Evolutionary conservation across 2,888 invertebrate genomes (phyloP).

Genomic region (Lepidochrysops patricia): DNA sequence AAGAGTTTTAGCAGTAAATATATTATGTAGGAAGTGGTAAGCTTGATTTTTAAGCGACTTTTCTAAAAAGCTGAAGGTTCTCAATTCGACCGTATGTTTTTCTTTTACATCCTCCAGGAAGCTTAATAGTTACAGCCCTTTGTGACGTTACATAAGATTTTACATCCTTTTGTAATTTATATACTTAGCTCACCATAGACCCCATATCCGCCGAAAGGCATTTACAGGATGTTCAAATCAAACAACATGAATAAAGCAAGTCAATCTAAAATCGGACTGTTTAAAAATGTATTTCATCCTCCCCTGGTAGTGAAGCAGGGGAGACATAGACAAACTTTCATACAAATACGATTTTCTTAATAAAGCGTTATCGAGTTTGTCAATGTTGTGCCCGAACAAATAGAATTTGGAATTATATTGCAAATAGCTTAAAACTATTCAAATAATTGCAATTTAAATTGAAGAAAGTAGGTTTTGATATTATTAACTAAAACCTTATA

Average conservation of each 20-base stretch:
- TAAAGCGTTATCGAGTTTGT: conserved; percentile 59
- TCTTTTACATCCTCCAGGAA: too few species aligned
- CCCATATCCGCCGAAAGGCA: background rate
- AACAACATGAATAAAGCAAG: background rate
- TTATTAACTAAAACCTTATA: too few species aligned
- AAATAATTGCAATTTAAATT: background rate
- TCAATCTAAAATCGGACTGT: background rate
- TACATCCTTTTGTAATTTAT: too few species aligned
- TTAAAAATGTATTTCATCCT: conserved; percentile 21
- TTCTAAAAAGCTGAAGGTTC: too few species aligned
- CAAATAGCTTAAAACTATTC: background rate
- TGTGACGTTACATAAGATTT: too few species aligned
- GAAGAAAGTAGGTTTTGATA: too few species aligned
- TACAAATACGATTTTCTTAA: conserved; percentile 41
- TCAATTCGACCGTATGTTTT: too few species aligned
- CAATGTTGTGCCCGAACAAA: conserved; percentile 34
- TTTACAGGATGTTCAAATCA: background rate
- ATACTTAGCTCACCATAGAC: too few species aligned
- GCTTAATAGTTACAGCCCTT: too few species aligned
- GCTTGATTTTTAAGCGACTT: too few species aligned
- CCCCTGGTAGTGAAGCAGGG: conserved; percentile 59
- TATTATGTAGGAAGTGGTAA: too few species aligned
- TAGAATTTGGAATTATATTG: conserved; percentile 21
- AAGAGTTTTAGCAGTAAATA: too few species aligned
- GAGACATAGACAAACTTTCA: conserved; percentile 47